These are phyloP conservation scores for Genyomyrus donnyi DNA, from an alignment of 2,113 vertebrate species.

Conservation along the genomic window DNA sequence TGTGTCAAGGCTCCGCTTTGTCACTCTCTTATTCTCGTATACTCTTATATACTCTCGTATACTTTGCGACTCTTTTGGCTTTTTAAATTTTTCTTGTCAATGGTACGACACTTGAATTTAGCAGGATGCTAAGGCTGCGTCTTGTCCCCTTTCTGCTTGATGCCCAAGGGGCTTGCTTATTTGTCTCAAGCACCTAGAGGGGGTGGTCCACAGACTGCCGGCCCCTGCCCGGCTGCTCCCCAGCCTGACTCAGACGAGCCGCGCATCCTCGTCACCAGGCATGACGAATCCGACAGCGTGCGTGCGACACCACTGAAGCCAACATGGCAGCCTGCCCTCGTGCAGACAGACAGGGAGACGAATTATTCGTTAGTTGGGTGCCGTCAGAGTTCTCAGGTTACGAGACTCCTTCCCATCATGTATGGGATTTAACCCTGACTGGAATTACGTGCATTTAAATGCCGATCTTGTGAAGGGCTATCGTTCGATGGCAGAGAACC, in stretches of 20 bases:
- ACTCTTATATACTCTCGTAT: background rate
- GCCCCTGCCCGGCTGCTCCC: background rate
- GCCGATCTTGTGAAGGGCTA: background rate
- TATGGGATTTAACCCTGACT: background rate
- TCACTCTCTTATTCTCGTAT: background rate
- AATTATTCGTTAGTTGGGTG: background rate
- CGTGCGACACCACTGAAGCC: background rate
- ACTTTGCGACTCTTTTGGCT: background rate
- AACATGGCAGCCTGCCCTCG: background rate
- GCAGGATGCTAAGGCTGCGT: background rate
- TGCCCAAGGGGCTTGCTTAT: background rate
- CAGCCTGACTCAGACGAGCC: background rate
- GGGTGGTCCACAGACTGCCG: background rate
- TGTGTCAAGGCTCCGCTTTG: background rate
- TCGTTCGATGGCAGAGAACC: background rate
- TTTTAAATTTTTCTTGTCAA: background rate
- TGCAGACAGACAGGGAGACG: background rate
- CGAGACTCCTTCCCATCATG: background rate
- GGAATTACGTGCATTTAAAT: background rate
- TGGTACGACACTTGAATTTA: background rate
- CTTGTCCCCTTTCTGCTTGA: background rate
- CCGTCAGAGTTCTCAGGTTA: background rate
- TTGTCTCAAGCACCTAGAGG: background rate
- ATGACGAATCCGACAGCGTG: conserved; percentile 3
- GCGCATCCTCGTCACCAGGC: background rate